phyloP scores from a whole-genome alignment of 2,797 vertebrate genomes.

The Xenopus petersii region DNA sequence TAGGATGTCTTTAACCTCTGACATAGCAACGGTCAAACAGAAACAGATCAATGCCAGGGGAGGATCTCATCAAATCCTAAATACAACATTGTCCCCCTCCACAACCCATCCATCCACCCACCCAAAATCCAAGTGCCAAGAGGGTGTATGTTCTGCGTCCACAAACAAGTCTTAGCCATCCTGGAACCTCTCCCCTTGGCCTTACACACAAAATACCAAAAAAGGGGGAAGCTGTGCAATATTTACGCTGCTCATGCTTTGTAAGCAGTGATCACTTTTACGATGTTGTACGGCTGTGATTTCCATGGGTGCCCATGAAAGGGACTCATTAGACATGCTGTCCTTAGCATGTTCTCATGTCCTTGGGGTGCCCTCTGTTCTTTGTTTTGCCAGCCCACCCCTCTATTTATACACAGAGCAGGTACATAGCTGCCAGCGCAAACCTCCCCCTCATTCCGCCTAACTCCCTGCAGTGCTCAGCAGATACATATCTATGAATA shows the following conservation, averaged over 20 bases:
- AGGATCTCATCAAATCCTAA: background rate
- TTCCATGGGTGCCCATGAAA: constrained; percentile 21
- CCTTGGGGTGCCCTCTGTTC: constrained; percentile 40
- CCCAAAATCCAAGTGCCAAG: background rate
- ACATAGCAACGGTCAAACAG: constrained; percentile 16
- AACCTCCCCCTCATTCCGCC: constrained; percentile 16
- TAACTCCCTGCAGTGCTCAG: constrained; percentile 25
- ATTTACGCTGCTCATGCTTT: no score
- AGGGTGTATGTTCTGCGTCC: background rate
- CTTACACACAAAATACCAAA: background rate
- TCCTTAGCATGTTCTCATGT: constrained; percentile 41
- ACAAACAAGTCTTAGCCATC: background rate
- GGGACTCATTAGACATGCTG: constrained; percentile 34
- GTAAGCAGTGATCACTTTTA: background rate
- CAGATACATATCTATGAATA: constrained; percentile 29
- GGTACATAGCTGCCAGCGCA: constrained; percentile 32
- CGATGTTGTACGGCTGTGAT: constrained; percentile 4
- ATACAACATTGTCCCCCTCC: no score
- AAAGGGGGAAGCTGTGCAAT: background rate
- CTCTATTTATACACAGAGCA: constrained; percentile 46
- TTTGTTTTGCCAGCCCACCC: constrained; percentile 34
- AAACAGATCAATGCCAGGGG: background rate
- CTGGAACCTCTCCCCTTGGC: background rate
- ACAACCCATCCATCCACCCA: no score
- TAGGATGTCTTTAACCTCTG: constrained; percentile 33